Evolutionary conservation across 2,797 vertebrate species (phyloP), one percentile per base, ranked within the genome.

Genomic region (Enteromius argenteus): DNA sequence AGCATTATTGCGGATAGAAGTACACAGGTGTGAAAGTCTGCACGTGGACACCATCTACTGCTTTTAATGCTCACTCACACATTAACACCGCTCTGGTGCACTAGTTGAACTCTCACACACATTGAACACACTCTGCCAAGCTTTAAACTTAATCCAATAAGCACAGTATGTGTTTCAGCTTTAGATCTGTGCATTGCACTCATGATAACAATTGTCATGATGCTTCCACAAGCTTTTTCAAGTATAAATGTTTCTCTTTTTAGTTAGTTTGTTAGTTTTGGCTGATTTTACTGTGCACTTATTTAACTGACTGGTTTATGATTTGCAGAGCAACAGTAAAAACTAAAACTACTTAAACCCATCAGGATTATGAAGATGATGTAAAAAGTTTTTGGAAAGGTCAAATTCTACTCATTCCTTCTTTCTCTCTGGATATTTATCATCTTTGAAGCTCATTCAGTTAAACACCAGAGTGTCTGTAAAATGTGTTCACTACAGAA

Each of bases 31-130:
- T 75, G 69, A 78, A 77, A 67, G 49, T 35, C 66, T 79, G 53
- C 53, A 72, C n/a, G 30, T 79, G 76, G 27, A 69, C 76, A 71
- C 62, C 74, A 79, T 79, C 69, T 79, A 76, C 60, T 56, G 72
- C 72, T 67, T 73, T 66, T 67, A 56, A 17, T 39, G 44, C 42
- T 53, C 60, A 56, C 62, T 77, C 14, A 17, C 60, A 56, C 58
- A 2, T 67, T 53, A 69, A 42, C 67, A 44, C 15, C 35, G 53
- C 53, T 73, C 15, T 17, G 6, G 6, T n/a, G 19, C 11, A 8
- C 49, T 13, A 71, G 46, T n/a, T 37, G 49, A 75, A 35, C 19
- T 2, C 72, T 13, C 30, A 14, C 46, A 35, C 72, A 17, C n/a
- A 44, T 39, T 9, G 19, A 39, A 21, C 11, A 10, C 7, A 4